Evolutionary conservation across 2,888 invertebrate species (phyloP).

Genomic region (Odontomyia ornata): DNA sequence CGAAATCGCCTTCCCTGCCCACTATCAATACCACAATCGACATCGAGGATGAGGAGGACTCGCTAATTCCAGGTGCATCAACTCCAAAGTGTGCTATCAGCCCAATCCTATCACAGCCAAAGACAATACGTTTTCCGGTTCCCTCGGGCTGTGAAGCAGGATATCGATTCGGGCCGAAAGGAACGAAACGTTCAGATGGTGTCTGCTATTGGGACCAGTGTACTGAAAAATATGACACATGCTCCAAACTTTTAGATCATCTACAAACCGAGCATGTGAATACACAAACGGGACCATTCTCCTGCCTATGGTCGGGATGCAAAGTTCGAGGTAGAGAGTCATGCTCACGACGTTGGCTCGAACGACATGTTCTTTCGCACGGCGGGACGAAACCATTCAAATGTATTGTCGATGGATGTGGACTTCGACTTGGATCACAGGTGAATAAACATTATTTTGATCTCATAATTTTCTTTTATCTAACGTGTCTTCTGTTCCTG

Average conservation of each 20-base stretch:
- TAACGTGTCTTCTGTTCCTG: background rate
- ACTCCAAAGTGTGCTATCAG: constrained; percentile 67
- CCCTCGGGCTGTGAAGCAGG: constrained; percentile 59
- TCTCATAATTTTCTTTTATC: background rate
- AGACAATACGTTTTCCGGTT: constrained; percentile 82
- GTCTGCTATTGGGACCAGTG: constrained; percentile 87
- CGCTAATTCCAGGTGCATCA: background rate
- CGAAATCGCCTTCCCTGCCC: constrained; percentile 58
- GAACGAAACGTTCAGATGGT: constrained; percentile 65
- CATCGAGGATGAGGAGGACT: constrained; percentile 60
- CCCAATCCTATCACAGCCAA: constrained; percentile 82
- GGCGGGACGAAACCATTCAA: constrained; percentile 93
- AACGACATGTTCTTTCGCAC: constrained; percentile 90
- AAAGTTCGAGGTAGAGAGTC: constrained; percentile 93
- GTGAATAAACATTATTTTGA: constrained; percentile 67
- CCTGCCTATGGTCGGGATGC: constrained; percentile 93
- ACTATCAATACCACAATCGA: constrained; percentile 63
- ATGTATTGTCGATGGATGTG: constrained; percentile 95
- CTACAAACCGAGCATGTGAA: constrained; percentile 88
- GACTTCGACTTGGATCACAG: constrained; percentile 86
- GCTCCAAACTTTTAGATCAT: constrained; percentile 85
- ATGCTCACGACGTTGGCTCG: constrained; percentile 92
- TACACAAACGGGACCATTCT: constrained; percentile 85
- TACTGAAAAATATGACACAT: constrained; percentile 78
- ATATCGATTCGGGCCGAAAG: constrained; percentile 60